phyloP scores from a whole-genome alignment of 1,140 invertebrate species.

The Chymomyza costata region DNA sequence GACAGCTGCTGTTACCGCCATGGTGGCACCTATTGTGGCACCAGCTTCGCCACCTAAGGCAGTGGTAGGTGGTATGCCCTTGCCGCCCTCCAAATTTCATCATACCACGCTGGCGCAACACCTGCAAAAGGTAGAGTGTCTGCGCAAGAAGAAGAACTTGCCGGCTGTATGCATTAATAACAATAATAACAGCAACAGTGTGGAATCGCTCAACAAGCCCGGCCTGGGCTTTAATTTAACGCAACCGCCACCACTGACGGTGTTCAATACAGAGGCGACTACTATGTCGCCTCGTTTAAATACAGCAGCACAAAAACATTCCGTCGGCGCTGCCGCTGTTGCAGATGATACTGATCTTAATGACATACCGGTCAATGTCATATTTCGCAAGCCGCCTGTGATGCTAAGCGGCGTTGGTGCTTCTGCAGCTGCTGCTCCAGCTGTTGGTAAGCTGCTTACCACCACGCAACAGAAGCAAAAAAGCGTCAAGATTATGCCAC shows the following conservation, averaged over 20 bases:
- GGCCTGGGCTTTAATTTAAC: slow-evolving; percentile 37
- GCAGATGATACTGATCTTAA: slow-evolving; percentile 57
- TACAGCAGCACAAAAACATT: slow-evolving; percentile 49
- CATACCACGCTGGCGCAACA: slow-evolving; percentile 69
- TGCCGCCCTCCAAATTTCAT: slow-evolving; percentile 72
- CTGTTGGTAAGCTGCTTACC: slow-evolving; percentile 6
- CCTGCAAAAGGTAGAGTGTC: slow-evolving; percentile 64
- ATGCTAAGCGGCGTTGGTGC: slow-evolving; percentile 8
- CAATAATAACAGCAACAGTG: slow-evolving; percentile 37
- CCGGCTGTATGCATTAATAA: slow-evolving; percentile 46
- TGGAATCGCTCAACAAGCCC: slow-evolving; percentile 36
- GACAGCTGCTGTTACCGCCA: slow-evolving; percentile 56
- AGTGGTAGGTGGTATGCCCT: slow-evolving; percentile 21
- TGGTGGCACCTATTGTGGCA: slow-evolving; percentile 59
- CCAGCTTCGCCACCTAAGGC: slow-evolving; percentile 40
- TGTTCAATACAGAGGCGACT: slow-evolving; percentile 32
- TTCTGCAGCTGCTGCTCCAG: background rate
- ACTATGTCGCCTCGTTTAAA: slow-evolving; percentile 16
- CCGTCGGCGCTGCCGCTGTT: slow-evolving; percentile 30
- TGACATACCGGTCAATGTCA: slow-evolving; percentile 72
- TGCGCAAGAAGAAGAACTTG: slow-evolving; percentile 57
- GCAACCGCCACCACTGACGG: slow-evolving; percentile 56
- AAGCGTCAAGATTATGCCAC: slow-evolving; percentile 13
- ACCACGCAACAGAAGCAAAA: slow-evolving; percentile 9
- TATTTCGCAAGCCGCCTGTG: slow-evolving; percentile 58